These are phyloP conservation scores for Puffinus mauretanicus DNA, from an alignment of 2,113 vertebrate species.

Conservation along the genomic window DNA sequence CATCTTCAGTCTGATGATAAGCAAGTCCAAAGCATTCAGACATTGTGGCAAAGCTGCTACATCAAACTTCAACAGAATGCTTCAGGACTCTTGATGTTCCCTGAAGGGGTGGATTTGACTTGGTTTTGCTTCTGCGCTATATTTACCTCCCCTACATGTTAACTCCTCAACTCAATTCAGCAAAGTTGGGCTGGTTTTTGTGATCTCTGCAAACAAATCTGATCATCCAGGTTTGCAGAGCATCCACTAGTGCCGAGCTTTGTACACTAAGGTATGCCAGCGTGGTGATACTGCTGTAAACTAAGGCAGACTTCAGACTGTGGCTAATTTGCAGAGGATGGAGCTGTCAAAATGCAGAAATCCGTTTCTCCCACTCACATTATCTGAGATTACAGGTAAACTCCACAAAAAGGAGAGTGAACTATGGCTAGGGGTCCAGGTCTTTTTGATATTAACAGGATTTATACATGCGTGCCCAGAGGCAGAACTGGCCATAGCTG, in stretches of 20 bases:
- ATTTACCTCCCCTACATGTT: not conserved
- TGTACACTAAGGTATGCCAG: not conserved
- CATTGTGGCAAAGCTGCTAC: not conserved
- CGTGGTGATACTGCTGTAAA: not conserved
- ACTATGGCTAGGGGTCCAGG: not conserved
- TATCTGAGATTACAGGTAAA: not conserved
- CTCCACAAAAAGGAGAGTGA: not conserved
- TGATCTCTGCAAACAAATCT: not conserved
- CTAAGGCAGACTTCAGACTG: not conserved
- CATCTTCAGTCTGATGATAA: not conserved
- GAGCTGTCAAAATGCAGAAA: not conserved
- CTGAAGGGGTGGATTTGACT: not conserved
- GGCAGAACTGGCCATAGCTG: not conserved
- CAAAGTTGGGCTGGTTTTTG: not conserved
- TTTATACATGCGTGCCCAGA: not conserved
- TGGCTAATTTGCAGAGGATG: not conserved
- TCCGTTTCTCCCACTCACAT: not conserved
- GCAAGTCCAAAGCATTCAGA: not conserved
- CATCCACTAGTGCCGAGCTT: not conserved
- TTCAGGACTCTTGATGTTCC: not conserved
- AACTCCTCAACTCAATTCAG: not conserved
- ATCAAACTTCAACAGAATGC: not conserved
- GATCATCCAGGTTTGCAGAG: not conserved
- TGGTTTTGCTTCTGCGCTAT: not conserved
- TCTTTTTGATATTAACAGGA: not conserved